Evolutionary conservation across 2,797 vertebrate species (phyloP).

Genomic region (Forpus xanthops): DNA sequence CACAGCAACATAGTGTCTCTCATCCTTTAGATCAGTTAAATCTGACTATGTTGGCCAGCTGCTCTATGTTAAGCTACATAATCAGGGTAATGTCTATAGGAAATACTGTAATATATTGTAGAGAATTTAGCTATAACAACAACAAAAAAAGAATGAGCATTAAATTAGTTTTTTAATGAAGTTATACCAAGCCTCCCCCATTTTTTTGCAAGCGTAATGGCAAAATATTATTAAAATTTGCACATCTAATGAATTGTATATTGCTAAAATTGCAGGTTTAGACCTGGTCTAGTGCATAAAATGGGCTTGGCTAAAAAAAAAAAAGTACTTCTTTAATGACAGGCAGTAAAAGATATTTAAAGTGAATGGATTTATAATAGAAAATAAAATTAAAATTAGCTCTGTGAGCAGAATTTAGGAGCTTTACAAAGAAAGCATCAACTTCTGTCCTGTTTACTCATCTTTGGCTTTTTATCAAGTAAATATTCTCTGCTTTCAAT

Average conservation of each 20-base stretch:
- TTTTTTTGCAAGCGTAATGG: not conserved
- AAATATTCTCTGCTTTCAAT: not conserved
- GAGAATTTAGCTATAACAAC: not conserved
- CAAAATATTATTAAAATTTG: not conserved
- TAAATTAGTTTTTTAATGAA: not conserved
- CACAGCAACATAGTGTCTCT: not conserved
- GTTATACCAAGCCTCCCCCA: not conserved
- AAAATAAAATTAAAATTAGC: not conserved
- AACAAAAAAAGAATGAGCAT: not conserved
- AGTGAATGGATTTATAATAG: not conserved
- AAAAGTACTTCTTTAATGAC: not conserved
- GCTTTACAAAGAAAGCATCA: not conserved
- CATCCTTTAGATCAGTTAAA: not conserved
- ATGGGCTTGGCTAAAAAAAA: not conserved
- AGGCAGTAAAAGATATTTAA: not conserved
- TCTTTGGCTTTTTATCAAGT: not conserved
- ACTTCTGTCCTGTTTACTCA: not conserved
- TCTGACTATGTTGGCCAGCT: not conserved
- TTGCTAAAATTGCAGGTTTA: not conserved
- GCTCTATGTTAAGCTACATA: not conserved
- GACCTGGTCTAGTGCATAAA: not conserved
- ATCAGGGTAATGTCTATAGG: not conserved
- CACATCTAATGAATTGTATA: not conserved
- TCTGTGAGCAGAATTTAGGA: not conserved
- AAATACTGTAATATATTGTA: not conserved